Percentiles rank a stretch among this genome's conserved stretches.
phyloP scores from a whole-genome alignment of 2,797 vertebrate genomes.

The Psittacula derbiana region DNA sequence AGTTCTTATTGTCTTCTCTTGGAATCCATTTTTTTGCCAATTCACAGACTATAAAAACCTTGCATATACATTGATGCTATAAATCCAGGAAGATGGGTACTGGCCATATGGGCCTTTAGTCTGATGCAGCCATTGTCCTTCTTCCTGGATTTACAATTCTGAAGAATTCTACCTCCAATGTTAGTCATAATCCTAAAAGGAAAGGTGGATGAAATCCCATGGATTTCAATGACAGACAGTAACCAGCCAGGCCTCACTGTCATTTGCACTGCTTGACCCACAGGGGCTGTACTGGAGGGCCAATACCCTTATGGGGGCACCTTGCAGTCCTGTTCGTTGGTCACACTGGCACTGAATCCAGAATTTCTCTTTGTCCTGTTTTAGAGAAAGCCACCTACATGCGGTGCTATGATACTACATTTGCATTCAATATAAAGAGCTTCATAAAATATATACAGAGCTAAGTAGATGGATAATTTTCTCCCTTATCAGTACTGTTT shows the following conservation, averaged over 20 bases:
- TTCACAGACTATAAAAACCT: not conserved
- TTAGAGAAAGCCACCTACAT: not conserved
- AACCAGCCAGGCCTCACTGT: not conserved
- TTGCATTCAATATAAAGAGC: not conserved
- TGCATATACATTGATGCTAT: not conserved
- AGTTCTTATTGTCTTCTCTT: not conserved
- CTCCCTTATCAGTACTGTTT: not conserved
- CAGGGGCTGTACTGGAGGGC: not conserved
- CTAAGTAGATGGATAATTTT: not conserved
- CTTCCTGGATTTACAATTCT: not conserved
- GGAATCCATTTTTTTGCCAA: not conserved
- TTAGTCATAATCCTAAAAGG: not conserved
- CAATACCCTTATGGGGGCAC: not conserved
- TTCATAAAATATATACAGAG: not conserved
- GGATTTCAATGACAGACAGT: not conserved
- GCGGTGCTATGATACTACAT: not conserved
- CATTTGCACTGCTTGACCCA: not conserved
- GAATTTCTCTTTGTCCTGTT: not conserved
- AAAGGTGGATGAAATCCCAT: not conserved
- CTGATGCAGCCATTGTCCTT: not conserved
- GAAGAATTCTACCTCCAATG: not conserved
- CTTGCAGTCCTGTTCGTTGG: not conserved
- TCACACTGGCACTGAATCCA: not conserved
- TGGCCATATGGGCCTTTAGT: not conserved
- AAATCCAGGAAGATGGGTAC: not conserved